Base-by-base conservation (phyloP, 2,113 vertebrate species). In the Chamaea fasciata region DNA sequence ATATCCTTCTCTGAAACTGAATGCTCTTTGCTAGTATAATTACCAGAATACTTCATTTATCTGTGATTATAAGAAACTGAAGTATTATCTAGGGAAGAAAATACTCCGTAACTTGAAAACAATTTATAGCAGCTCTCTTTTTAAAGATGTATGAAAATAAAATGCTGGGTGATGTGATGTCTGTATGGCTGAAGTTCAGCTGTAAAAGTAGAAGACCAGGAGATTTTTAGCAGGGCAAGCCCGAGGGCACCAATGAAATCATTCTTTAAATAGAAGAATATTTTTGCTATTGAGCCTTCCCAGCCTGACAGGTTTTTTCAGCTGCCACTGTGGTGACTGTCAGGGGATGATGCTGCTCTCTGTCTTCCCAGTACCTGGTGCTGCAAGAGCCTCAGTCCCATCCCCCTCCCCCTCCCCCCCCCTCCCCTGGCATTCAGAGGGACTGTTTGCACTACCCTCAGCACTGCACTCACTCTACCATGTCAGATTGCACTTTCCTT, bases 41-140 rank as follows among this genome's bases (percentile, higher is more conserved):
- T 94, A 68, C 52, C 60, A 75, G 82, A 92, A 70, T 59, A 85
- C 75, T 94, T 86, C n/a, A 78, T 94, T 96, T 87, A 39, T 92
- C 68, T 76, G 82, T 83, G 79, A 77, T 93, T 94, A 71, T 49
- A 83, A 52, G 52, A 69, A 92, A 64, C 30, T 8, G 42, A 81
- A 92, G 27, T 52, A 92, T 92, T 89, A 20, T 82, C 81, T 62
- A 37, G 76, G 83, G 88, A 96, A 39, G 44, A 87, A 93, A 96
- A 82, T 62, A n/a, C 23, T 77, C 50, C 81, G 46, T 67, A 83
- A 63, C 76, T 63, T 75, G 37, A 87, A 93, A 92, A 75, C 0
- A 0, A 79, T 76, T 91, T 89, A 44, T 77, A 89, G 55, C 23
- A 62, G 55, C 35, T 83, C 49, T 81, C 53, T 77, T 90, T 92